Conservation (phyloP, 2,113 vertebrate genomes). For the Tachysurus fulvidraco region DNA sequence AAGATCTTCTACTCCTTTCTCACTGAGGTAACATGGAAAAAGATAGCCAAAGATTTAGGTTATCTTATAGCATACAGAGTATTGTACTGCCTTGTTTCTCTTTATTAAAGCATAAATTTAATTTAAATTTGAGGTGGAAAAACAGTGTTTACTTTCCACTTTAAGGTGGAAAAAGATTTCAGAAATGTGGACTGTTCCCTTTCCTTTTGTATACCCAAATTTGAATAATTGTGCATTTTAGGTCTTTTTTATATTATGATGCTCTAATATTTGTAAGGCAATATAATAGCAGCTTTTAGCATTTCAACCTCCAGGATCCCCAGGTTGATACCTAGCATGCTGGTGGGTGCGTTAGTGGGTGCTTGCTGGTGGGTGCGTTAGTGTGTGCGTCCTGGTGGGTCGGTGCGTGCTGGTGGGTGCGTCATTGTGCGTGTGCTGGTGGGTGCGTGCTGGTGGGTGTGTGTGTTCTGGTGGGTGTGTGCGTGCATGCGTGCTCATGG, state of each 20-base stretch:
- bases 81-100: background rate
- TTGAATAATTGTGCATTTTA: background rate
- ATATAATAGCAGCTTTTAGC: background rate
- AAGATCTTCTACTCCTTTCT: conserved; percentile 89
- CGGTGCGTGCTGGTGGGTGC: too few relatives aligned
- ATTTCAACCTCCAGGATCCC: background rate
- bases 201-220: background rate
- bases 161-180: background rate
- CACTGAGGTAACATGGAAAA: conserved; percentile 78
- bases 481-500: too few relatives aligned
- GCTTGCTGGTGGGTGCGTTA: background rate
- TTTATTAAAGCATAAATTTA: background rate
- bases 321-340: background rate
- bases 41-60: background rate
- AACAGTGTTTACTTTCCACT: too few relatives aligned
- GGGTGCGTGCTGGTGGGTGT: too few relatives aligned
- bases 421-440: too few relatives aligned
- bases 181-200: background rate
- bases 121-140: background rate
- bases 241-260: background rate
- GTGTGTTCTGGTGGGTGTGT: too few relatives aligned
- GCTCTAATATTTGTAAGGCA: background rate
- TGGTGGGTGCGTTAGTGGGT: too few relatives aligned
- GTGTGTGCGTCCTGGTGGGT: background rate
- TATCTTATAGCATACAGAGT: background rate